Evolutionary conservation across 2,113 vertebrate genomes (phyloP), one percentile per base, ranked within the genome.

Genomic region (Gymnocephalus cernua): DNA sequence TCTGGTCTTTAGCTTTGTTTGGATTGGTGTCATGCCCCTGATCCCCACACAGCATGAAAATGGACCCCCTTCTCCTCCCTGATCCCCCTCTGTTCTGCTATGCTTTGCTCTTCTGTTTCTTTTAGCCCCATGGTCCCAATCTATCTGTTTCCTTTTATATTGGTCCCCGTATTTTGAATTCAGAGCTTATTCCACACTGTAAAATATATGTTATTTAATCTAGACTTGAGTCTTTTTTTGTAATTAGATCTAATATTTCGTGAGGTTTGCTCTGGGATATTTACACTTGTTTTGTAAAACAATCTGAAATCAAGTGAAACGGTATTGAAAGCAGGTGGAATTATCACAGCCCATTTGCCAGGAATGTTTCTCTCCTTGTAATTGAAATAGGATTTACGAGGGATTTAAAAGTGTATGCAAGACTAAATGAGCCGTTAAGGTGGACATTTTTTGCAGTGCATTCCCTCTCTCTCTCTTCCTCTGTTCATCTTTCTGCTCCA

Each of bases 11-110:
- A 89, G 91, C 83, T 87, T 75, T 89, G 89, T 92, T 92, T 89
- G 91, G 92, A 94, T 92, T 93, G 89, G 84, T 92, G 92, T 94
- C 93, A 88, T 86, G 88, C 47, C 88, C 92, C 79, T 88, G 92
- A 93, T 91, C 88, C 89, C 79, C 67, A 73, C 67, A 74, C 51
- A 16, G 29, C 81, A 80, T 66, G 53, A 79, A 86, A 84, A 89
- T 80, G 62, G 73, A 81, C 80, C 85, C 70, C 51, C 57, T 29
- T 48, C n/a, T 29, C 70, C 76, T 70, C 77, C 65, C 19, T 12
- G 32, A 44, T 80, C 62, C 74, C 63, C 80, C 76, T 83, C 70
- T 76, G 58, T 68, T 73, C 76, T 29, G 7, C 51, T 53, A 19
- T 35, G 56, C 71, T 74, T 77, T 74, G 56, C 48, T 47, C 67